Evolutionary conservation across 2,888 invertebrate genomes (phyloP), one percentile per base, ranked within the genome.

Genomic region (Tenthredo mesomela): DNA sequence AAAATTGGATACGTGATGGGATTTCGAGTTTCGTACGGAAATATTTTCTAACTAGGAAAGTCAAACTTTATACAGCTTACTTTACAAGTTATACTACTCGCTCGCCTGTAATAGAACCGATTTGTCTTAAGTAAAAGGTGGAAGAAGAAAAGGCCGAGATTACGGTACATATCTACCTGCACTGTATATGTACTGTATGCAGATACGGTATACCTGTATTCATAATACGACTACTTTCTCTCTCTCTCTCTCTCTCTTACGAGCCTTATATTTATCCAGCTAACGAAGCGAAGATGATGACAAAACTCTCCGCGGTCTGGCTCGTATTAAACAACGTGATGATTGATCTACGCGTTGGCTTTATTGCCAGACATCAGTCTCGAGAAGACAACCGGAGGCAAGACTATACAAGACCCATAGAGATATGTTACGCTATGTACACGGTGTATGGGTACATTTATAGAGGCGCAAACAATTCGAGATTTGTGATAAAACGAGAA

Each of bases 1-100:
- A 92, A 92, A 92, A 92, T 92, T 92, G 92, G 92, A 92, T 92
- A 92, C 92, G 92, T 92, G 92, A 92, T 92, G 90, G 90, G 91
- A 92, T 91, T 92, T 87, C 88, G 85, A 86, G 88, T 89, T 25
- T 70, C 33, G 43, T 47, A 70, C 47, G 40, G 40, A 70, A 82
- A 82, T 82, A 70, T 82, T 82, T 82, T 70, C 82, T 47, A 82
- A 82, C 43, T 67, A 82, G 54, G 47, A 82, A 61, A 80, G 61
- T 61, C 29, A 70, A 82, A 82, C 82, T 82, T 67, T 70, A 40
- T 58, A 70, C 33, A 50, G 82, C 82, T 70, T 29, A 67, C 67
- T 82, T 67, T 47, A 67, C 43, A 82, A 50, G 67, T 67, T 50
- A n/a, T 43, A 40, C 82, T 33, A 67, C n/a, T n/a, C n/a, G 47